Base-by-base conservation (phyloP, 2,113 vertebrate genomes). In the Orientallactaga bullata region DNA sequence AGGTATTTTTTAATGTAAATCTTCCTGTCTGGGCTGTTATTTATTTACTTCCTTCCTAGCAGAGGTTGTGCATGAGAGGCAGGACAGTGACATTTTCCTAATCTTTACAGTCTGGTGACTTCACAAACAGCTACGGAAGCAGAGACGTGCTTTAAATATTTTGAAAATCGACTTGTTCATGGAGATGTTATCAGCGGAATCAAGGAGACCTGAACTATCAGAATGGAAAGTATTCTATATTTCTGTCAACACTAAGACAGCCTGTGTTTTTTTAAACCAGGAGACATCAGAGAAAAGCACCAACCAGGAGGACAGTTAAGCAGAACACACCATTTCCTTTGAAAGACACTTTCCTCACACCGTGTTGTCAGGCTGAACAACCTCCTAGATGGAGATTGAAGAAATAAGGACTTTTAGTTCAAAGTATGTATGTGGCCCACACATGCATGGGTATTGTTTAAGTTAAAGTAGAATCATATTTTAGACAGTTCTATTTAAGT, bases 1-100 rank as follows among this genome's bases (percentile, higher is more conserved):
- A 93, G 85, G 76, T n/a, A 37, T 71, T 79, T 79, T 90, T 68
- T 18, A 94, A 90, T 88, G 20, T 24, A 79, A 83, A 72, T 28
- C 21, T 74, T 92, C 61, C 42, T 79, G 35, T 4, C 8, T 71
- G 20, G 71, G 74, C 18, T n/a, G 55, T 35, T 65, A 35, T 69
- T 35, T 65, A 35, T 69, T 9, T 81, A n/a, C 15, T 20, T 7
- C 11, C 82, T 85, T 81, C 16, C 5, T n/a, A 11, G 11, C 5
- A 10, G 24, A 89, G 58, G 23, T 32, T 68, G n/a, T 65, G 16
- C 32, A 88, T 8, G 5, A 95, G 39, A 58, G 23, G 78, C 65
- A 32, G 9, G 11, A 37, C 4, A 55, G 39, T 16, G 11, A 18
- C 39, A 0, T n/a, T 87, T 82, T 89, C 65, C 37, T 90, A 5